Base-by-base conservation (phyloP, 1,140 invertebrate genomes). In the Drosophila truncata region DNA sequence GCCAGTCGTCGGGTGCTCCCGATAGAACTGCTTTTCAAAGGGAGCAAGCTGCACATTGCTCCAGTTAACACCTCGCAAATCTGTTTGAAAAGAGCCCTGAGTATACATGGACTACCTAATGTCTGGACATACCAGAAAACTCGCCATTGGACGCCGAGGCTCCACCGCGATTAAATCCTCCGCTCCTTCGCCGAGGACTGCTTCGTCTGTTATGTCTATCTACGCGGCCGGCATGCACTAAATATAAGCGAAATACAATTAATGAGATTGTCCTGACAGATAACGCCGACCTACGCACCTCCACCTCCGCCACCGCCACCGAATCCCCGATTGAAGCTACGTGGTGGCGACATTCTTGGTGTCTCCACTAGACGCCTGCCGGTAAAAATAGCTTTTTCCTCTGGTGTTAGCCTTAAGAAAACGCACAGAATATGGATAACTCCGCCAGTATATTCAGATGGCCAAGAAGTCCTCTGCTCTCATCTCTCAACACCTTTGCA, bases 21-120 rank as follows among this genome's bases (percentile, higher is more conserved):
- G 94, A 91, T 99, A 99, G 81, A 99, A 99, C 92, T 98, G 95
- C 93, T 99, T 99, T 91, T 98, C 96, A 93, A 99, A 98, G 4
- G 97, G 97, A 65, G 95, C 95, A 11, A 99, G 93, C 52, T 95
- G 95, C 73, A 95, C 94, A 16, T 95, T 92, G 4, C 69, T 60
- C 87, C 87, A 91, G 55, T 91, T 88, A 10, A 91, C 62, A 27
- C 23, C 79, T 10, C 67, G 64, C 27, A 91, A 18, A 46, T 70
- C 87, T 91, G 18, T 39, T 41, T 4, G 16, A 27, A 35, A 54
- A 47, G 42, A 47, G 27, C 7, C 9, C 7, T 54, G 14, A 16
- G 20, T 23, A 2, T 23, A 11, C 14, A 23, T 23, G 20, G 20
- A 9, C 11, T 5, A 54, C 9, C 13, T 23, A 14, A n/a, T 14